Evolutionary conservation across 2,888 invertebrate species (phyloP), one percentile per base, ranked within the genome.

Genomic region (Panzeria rudis): DNA sequence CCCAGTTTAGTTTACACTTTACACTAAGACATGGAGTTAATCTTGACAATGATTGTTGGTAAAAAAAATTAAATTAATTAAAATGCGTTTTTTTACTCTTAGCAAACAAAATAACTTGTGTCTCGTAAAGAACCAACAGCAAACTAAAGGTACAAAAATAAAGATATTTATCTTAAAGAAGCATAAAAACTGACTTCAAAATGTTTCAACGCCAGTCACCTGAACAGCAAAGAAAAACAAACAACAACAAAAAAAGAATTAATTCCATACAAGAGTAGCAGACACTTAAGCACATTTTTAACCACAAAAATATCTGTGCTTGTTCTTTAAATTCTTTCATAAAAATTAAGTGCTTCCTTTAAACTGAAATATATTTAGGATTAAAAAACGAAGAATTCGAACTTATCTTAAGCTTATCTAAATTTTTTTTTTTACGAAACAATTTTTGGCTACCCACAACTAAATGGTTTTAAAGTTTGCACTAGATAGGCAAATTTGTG

Each of bases 1-100:
- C 68, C 77, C 81, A 64, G 77, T 82, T 85, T 73, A 85, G 62
- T 81, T 85, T 85, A 73, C 84, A 80, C 66, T 72, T 81, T 69
- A 23, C 62, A 41, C 68, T 56, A 47, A 44, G 32, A 29, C 62
- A 50, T 61, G 72, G 54, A 84, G 68, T 77, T 77, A 76, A 81
- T 81, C 77, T 81, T 80, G 80, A 84, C 80, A 81, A 61, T 73
- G 71, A 20, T 47, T 44, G 73, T 50, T 47, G 50, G 50, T 35
- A 66, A 25, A 69, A 62, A 73, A 59, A 56, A 20, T 38, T 13
- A 69, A 84, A 81, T 84, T 84, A 84, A 84, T 81, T 84, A 81
- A 84, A 83, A 72, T 77, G 50, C 56, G 47, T 76, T 69, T 79
- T 44, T 54, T 23, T 73, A 41, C 35, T 17, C 4, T 17, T 59